phyloP scores from a whole-genome alignment of 53 echinoderm and acorn worm genomes.

The Echinometra lucunter region DNA sequence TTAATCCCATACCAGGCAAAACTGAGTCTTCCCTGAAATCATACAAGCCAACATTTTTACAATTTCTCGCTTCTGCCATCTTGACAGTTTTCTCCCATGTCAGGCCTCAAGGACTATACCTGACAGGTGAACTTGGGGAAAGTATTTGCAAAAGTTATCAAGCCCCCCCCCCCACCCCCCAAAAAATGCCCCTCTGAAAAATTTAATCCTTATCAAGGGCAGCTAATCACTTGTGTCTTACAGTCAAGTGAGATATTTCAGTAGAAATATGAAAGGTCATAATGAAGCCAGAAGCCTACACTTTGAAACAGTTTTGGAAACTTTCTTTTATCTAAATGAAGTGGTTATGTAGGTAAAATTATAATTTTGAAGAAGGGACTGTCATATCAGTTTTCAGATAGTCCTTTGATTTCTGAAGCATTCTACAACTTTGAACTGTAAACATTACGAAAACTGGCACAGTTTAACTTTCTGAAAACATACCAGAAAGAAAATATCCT shows the following conservation, averaged over 20 bases:
- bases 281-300: neutral
- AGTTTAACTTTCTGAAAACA: too few species aligned
- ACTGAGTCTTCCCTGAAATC: too few species aligned
- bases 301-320: neutral
- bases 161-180: too few species aligned
- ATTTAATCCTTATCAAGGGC: neutral
- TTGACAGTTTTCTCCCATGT: neutral
- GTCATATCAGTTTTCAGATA: neutral
- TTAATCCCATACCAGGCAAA: too few species aligned
- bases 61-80: neutral
- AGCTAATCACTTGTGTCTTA: neutral
- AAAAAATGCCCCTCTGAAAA: neutral
- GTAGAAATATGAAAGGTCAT: neutral
- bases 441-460: too few species aligned
- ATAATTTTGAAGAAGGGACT: neutral
- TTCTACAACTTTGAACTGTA: too few species aligned
- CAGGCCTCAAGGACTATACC: neutral
- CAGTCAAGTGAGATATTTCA: neutral
- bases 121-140: conserved; percentile 35
- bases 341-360: neutral
- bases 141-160: conserved; percentile 24
- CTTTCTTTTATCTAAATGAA: neutral
- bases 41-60: too few species aligned
- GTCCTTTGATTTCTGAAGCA: too few species aligned
- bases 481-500: too few species aligned